Conservation (phyloP, 1,140 invertebrate species). For the Mycetomoellerius zeteki region DNA sequence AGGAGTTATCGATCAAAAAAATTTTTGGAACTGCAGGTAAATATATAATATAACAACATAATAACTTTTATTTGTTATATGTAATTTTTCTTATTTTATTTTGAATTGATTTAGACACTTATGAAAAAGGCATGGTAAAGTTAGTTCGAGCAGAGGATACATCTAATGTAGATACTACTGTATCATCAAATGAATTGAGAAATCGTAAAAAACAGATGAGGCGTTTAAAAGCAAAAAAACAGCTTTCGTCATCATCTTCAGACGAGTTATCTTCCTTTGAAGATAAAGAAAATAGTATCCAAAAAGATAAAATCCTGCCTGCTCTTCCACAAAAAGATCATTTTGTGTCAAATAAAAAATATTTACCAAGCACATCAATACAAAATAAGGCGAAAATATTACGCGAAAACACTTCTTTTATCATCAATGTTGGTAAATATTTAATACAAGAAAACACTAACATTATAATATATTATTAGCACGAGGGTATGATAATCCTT, state of each 20-base stretch:
- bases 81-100: not conserved
- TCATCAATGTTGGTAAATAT: not conserved
- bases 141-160: not conserved
- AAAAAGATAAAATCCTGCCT: not conserved
- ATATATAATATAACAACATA: not conserved
- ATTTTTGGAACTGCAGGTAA: slow-evolving; percentile 11
- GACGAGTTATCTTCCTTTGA: not conserved
- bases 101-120: slow-evolving; percentile 11
- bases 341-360: not conserved
- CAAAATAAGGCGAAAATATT: not conserved
- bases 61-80: not conserved
- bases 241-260: not conserved
- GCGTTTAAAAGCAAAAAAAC: not conserved
- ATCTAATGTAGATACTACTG: slow-evolving; percentile 10
- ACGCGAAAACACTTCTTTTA: not conserved
- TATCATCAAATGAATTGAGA: slow-evolving; percentile 9
- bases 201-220: slow-evolving; percentile 4
- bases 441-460: not conserved
- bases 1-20: not conserved
- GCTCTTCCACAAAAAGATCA: not conserved
- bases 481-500: too few relatives aligned
- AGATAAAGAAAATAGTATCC: slow-evolving; percentile 2
- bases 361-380: too few relatives aligned
- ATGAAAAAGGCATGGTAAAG: slow-evolving; percentile 16
- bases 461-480: too few relatives aligned